Evolutionary conservation across 2,113 vertebrate genomes (phyloP), one percentile per base, ranked within the genome.

Genomic region (Nycticorax nycticorax): DNA sequence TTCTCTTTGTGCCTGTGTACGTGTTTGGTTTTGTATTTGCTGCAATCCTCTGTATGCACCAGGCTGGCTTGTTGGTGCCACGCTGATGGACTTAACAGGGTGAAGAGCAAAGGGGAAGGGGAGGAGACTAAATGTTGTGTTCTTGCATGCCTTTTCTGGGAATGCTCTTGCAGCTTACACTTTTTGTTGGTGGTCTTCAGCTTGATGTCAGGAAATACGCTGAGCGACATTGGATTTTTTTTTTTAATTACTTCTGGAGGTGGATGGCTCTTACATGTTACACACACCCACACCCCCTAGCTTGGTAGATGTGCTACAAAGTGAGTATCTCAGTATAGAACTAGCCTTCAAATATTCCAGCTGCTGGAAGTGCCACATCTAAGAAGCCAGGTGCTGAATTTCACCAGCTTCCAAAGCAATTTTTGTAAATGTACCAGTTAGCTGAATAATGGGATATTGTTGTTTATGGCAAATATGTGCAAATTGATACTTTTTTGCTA

Each of bases 111-210:
- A 59, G 18, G 93, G 93, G 67, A 85, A 84, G 88, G 94, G 94
- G 76, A 73, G 39, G 37, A 93, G 45, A 48, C 30, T 74, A 12
- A 79, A 3, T 55, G 45, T 84, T 56, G 45, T 60, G 10, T 79
- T 92, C 72, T 68, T 96, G 97, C 97, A 97, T 97, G 96, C 89
- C 63, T 77, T 74, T 93, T 3, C 59, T 93, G 80, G 68, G 94
- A 94, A 83, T 95, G 92, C 74, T 92, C 60, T 33, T 95, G 89
- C 88, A 88, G 91, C 84, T 92, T 26, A 33, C 66, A 52, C 88
- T 88, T 56, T 83, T 85, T 88, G 47, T 89, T 83, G 78, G 47
- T 92, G 74, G 21, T 77, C 18, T 74, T 86, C 23, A 83, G 55
- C 6, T 79, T 82, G 80, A 76, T 76, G 47, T 88, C 47, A 92